Conservation (phyloP, 2,888 invertebrate genomes). For the Xestia rhomboidea region DNA sequence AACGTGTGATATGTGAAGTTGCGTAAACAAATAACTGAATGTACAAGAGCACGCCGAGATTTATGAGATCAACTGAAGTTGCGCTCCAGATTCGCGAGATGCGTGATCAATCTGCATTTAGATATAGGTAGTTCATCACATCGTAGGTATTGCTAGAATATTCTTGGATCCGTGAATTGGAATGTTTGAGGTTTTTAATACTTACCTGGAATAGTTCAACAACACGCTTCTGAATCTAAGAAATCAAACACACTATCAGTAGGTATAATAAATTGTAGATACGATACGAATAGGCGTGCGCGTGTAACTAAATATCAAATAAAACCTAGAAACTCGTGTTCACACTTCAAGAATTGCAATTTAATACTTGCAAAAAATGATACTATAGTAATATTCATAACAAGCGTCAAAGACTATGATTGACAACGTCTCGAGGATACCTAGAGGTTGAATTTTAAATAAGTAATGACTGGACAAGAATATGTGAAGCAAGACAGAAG, state of each 20-base stretch:
- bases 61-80: slow-evolving; percentile 70
- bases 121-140: slow-evolving; percentile 31
- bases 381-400: slow-evolving; percentile 47
- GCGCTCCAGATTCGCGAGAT: slow-evolving; percentile 64
- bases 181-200: not conserved
- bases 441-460: slow-evolving; percentile 62
- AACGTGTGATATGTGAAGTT: slow-evolving; percentile 69
- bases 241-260: slow-evolving; percentile 25
- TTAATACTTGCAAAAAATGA: slow-evolving; percentile 47
- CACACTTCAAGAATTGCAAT: slow-evolving; percentile 48
- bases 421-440: slow-evolving; percentile 63
- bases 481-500: slow-evolving; percentile 31
- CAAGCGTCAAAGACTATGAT: slow-evolving; percentile 59
- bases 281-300: slow-evolving; percentile 1
- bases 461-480: slow-evolving; percentile 45
- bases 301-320: slow-evolving; percentile 34
- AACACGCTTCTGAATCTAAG: slow-evolving; percentile 10
- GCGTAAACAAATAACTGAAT: slow-evolving; percentile 71
- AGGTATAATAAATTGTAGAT: slow-evolving; percentile 16
- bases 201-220: not conserved
- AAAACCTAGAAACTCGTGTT: slow-evolving; percentile 34
- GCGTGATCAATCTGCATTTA: slow-evolving; percentile 51
- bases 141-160: slow-evolving; percentile 7
- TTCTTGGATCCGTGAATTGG: slow-evolving; percentile 3
- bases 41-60: slow-evolving; percentile 59